These are phyloP conservation scores for Agonum fuliginosum DNA, from an alignment of 2,888 invertebrate species.

Conservation along the genomic window DNA sequence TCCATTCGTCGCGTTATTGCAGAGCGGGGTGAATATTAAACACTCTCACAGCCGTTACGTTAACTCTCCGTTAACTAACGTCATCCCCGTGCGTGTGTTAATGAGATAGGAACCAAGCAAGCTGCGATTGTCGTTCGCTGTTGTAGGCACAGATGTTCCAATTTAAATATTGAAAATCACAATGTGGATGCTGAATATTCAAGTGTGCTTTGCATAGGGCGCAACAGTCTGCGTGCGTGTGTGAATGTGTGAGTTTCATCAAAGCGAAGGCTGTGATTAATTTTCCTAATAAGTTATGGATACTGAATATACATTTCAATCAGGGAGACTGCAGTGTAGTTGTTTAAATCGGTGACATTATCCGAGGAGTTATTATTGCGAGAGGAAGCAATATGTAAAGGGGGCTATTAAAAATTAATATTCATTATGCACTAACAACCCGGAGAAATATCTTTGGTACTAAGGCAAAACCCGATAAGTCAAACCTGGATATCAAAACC, in stretches of 20 bases:
- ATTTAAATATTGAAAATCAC: constrained; percentile 60
- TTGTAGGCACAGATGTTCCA: constrained; percentile 58
- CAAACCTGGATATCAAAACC: too few species aligned
- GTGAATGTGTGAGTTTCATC: neutral
- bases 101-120: constrained; percentile 45
- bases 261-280: constrained; percentile 2
- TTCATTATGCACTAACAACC: too few species aligned
- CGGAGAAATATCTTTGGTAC: too few species aligned
- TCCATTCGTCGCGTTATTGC: neutral
- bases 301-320: neutral
- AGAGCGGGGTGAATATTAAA: constrained; percentile 23
- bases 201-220: constrained; percentile 31
- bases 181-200: constrained; percentile 59
- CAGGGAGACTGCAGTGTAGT: neutral
- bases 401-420: too few species aligned
- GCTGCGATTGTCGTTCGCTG: constrained; percentile 22
- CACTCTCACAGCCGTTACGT: neutral
- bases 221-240: constrained; percentile 15
- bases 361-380: neutral
- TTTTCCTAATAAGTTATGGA: neutral
- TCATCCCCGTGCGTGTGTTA: constrained; percentile 52
- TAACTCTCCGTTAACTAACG: constrained; percentile 36
- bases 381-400: too few species aligned
- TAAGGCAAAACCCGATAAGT: too few species aligned
- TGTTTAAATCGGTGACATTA: neutral